These are phyloP conservation scores for Mallotus villosus DNA, from an alignment of 2,797 vertebrate species.

Conservation along the genomic window DNA sequence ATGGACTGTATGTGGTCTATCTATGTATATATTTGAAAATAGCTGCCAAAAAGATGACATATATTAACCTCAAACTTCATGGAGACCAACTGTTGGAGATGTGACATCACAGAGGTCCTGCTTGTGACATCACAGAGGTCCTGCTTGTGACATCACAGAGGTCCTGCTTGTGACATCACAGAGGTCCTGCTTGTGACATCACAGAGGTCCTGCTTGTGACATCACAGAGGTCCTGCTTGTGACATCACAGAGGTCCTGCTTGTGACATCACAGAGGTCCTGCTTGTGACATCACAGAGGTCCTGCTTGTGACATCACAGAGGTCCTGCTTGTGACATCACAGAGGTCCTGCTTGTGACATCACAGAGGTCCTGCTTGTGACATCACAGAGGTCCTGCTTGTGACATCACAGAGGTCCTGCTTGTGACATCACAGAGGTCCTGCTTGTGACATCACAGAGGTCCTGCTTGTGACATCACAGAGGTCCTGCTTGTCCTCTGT, in stretches of 20 bases:
- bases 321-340: too few relatives aligned
- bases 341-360: too few relatives aligned
- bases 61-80: slow-evolving; percentile 43
- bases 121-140: background rate
- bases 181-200: background rate
- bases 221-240: background rate
- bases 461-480: background rate
- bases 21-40: slow-evolving; percentile 68
- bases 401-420: too few relatives aligned
- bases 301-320: background rate
- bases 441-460: background rate
- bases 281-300: too few relatives aligned
- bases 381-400: too few relatives aligned
- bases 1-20: slow-evolving; percentile 60
- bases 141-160: slow-evolving; percentile 1
- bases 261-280: background rate
- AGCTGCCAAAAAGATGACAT: slow-evolving; percentile 71
- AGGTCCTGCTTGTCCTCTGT: background rate
- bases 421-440: background rate
- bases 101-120: background rate
- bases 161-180: slow-evolving; percentile 1
- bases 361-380: too few relatives aligned
- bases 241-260: background rate
- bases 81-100: slow-evolving; percentile 14
- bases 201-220: background rate